phyloP scores from a whole-genome alignment of 2,888 invertebrate species.

The Heliconius ethilla region DNA sequence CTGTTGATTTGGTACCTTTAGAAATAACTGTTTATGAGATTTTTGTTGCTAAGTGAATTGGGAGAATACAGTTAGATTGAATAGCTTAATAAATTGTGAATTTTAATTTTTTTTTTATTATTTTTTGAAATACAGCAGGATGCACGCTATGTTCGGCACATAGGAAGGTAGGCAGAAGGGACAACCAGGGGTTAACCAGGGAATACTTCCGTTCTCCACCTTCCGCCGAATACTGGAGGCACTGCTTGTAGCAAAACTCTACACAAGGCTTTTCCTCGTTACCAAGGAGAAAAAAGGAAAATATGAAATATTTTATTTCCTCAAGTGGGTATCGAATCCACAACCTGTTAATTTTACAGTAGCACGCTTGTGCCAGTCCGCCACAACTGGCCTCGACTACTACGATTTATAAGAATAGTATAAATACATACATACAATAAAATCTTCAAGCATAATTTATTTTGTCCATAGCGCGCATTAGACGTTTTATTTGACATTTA shows the following conservation, averaged over 20 bases:
- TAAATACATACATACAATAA: background rate
- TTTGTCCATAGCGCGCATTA: background rate
- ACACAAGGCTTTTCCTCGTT: background rate
- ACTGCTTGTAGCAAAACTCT: background rate
- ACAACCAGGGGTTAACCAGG: too few species aligned
- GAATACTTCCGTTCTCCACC: too few species aligned
- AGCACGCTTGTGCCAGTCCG: background rate
- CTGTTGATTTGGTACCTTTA: too few species aligned
- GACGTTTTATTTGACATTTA: conserved; percentile 6
- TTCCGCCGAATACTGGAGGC: background rate
- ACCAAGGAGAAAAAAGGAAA: background rate
- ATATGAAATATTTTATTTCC: background rate
- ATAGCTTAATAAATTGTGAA: too few species aligned
- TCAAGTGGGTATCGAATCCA: background rate
- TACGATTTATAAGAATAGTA: background rate
- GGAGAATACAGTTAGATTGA: too few species aligned
- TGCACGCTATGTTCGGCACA: too few species aligned
- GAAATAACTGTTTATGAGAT: too few species aligned
- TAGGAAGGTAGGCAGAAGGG: too few species aligned
- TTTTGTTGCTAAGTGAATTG: too few species aligned
- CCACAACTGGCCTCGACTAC: background rate
- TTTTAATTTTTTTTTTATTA: too few species aligned
- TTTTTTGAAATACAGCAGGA: too few species aligned
- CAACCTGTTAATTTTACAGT: too few species aligned
- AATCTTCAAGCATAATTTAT: background rate